Percentiles rank a stretch among this genome's conserved stretches.
Evolutionary conservation across 2,888 invertebrate genomes (phyloP).

Genomic region (Drosophila incognita): DNA sequence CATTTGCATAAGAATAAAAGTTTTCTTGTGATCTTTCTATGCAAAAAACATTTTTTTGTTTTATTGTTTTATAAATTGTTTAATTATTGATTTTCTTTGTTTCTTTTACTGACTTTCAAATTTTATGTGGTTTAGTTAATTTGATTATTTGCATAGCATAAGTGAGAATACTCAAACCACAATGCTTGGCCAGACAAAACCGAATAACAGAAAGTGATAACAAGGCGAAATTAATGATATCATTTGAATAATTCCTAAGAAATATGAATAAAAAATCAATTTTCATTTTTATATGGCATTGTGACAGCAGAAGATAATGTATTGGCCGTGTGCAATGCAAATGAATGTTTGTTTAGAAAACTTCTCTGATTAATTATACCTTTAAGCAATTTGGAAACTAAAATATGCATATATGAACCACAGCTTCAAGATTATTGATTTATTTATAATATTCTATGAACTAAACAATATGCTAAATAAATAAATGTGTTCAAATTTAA

Average conservation of each 20-base stretch:
- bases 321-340: background rate
- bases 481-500: background rate
- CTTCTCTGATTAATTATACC: background rate
- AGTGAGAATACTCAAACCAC: background rate
- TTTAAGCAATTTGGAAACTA: background rate
- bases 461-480: background rate
- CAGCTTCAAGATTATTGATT: background rate
- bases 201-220: conserved; percentile 12
- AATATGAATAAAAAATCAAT: background rate
- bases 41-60: background rate
- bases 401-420: background rate
- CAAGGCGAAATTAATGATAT: conserved; percentile 1
- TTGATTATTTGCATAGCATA: conserved; percentile 6
- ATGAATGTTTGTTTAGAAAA: background rate
- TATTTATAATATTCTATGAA: background rate
- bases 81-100: conserved; percentile 14
- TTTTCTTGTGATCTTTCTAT: conserved; percentile 5
- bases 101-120: conserved; percentile 19
- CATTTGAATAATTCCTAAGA: background rate
- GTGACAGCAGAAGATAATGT: background rate
- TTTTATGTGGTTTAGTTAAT: background rate
- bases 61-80: background rate
- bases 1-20: background rate
- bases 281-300: background rate
- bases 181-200: conserved; percentile 13